Evolutionary conservation across 2,797 vertebrate species (phyloP).

Genomic region (Notoglanidium macrostoma): DNA sequence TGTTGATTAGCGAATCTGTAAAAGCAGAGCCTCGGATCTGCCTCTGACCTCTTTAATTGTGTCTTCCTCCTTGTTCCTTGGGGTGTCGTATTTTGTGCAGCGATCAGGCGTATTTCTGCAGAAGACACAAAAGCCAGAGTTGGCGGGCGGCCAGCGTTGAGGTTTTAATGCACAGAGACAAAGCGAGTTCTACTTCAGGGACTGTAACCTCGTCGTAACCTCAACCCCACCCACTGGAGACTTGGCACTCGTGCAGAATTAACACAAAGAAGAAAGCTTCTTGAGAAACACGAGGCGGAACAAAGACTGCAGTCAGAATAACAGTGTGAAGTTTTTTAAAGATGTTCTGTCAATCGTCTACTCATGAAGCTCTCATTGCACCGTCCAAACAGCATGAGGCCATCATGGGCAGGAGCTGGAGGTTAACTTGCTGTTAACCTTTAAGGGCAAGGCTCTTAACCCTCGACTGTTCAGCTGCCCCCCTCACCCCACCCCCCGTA

Average conservation of each 20-base stretch:
- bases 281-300: not conserved
- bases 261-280: slow-evolving; percentile 7
- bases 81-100: slow-evolving; percentile 31
- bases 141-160: slow-evolving; percentile 45
- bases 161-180: slow-evolving; percentile 32
- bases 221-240: slow-evolving; percentile 19
- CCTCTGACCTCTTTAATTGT: slow-evolving; percentile 17
- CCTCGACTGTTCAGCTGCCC: not conserved
- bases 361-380: not conserved
- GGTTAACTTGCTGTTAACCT: not conserved
- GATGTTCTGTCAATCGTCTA: not conserved
- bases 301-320: not conserved
- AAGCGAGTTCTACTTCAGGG: slow-evolving; percentile 48
- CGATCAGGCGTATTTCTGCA: slow-evolving; percentile 64
- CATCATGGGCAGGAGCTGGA: not conserved
- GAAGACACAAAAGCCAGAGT: slow-evolving; percentile 65
- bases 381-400: not conserved
- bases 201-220: slow-evolving; percentile 41
- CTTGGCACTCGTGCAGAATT: not conserved
- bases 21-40: slow-evolving; percentile 8
- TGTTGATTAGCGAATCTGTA: slow-evolving; percentile 16
- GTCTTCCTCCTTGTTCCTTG: not conserved
- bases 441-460: not conserved
- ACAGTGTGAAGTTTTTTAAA: not conserved
- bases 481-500: too few relatives aligned